Conservation (phyloP, 2,888 invertebrate species). For the Chesias legatella region DNA sequence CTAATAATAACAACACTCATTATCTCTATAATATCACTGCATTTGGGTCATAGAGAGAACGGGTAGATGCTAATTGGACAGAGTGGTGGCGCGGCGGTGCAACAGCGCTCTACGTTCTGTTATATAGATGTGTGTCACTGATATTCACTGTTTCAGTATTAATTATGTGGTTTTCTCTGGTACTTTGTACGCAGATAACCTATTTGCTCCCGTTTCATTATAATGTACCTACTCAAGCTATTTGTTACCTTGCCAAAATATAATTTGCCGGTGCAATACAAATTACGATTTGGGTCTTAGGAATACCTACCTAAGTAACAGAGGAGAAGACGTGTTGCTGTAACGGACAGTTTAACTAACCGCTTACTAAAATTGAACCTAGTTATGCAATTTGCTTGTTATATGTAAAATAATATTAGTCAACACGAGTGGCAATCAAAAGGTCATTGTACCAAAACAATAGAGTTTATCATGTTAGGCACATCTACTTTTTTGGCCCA, state of each 20-base stretch:
- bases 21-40: neutral
- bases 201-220: constrained; percentile 12
- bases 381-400: constrained; percentile 13
- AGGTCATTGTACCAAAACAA: constrained; percentile 29
- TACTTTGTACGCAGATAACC: constrained; percentile 3
- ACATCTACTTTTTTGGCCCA: constrained; percentile 23
- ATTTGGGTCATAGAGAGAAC: constrained; percentile 15
- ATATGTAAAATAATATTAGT: constrained; percentile 12
- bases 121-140: constrained; percentile 15
- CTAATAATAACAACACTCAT: neutral
- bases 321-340: constrained; percentile 6
- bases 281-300: too few species aligned
- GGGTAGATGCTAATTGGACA: constrained; percentile 17
- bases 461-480: constrained; percentile 19
- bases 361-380: constrained; percentile 13
- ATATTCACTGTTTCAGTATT: constrained; percentile 8
- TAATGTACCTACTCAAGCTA: constrained; percentile 12
- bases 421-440: constrained; percentile 14
- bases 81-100: constrained; percentile 9
- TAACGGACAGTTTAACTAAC: constrained; percentile 4
- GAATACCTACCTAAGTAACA: neutral
- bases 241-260: constrained; percentile 13
- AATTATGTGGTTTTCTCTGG: constrained; percentile 18
- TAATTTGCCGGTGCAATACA: constrained; percentile 11
- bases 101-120: constrained; percentile 1